Evolutionary conservation across 2,797 vertebrate species (phyloP).

Genomic region (Miichthys miiuy): DNA sequence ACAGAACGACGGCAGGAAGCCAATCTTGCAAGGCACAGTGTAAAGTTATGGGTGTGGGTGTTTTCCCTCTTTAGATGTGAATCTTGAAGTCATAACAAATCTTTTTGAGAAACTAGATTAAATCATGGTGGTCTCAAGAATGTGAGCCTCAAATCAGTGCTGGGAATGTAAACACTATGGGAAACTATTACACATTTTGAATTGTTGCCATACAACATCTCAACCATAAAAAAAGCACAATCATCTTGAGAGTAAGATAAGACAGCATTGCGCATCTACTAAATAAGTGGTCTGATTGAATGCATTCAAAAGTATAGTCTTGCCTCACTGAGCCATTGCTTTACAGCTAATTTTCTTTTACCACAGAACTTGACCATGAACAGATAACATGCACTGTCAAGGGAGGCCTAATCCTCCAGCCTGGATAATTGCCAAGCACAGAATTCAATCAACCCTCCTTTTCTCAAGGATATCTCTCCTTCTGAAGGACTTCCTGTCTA

Average conservation of each 20-base stretch:
- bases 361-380: slow-evolving; percentile 55
- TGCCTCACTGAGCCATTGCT: slow-evolving; percentile 26
- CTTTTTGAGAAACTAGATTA: slow-evolving; percentile 58
- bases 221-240: slow-evolving; percentile 28
- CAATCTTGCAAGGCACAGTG: slow-evolving; percentile 33
- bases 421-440: slow-evolving; percentile 71
- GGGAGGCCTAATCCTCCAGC: slow-evolving; percentile 64
- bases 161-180: slow-evolving; percentile 62
- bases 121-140: slow-evolving; percentile 54
- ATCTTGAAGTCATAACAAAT: slow-evolving; percentile 77
- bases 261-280: background rate
- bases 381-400: slow-evolving; percentile 55
- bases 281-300: slow-evolving; percentile 25
- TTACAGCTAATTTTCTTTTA: slow-evolving; percentile 38
- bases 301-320: slow-evolving; percentile 23
- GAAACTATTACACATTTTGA: slow-evolving; percentile 51
- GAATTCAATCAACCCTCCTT: slow-evolving; percentile 59
- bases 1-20: slow-evolving; percentile 61
- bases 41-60: slow-evolving; percentile 53
- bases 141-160: slow-evolving; percentile 46
- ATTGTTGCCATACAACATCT: slow-evolving; percentile 50
- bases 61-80: slow-evolving; percentile 66
- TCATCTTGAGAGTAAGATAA: slow-evolving; percentile 60
- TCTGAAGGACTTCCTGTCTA: slow-evolving; percentile 64
- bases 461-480: slow-evolving; percentile 65